A percentile compares a stretch with the other conserved stretches of the same genome.
phyloP scores from a whole-genome alignment of 1,140 invertebrate genomes.

The Cydia pomonella region DNA sequence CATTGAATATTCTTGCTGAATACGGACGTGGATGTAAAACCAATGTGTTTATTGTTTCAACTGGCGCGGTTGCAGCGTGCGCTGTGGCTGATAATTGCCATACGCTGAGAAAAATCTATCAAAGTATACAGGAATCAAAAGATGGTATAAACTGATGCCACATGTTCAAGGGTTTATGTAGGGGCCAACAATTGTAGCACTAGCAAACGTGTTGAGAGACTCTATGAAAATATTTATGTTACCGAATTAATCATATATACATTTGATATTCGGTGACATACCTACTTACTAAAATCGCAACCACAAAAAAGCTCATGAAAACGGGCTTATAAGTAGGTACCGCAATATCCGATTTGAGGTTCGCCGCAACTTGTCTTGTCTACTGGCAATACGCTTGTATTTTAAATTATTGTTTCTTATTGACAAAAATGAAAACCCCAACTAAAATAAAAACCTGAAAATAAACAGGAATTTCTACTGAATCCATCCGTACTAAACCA shows the following conservation, averaged over 20 bases:
- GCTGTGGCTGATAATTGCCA: conserved; percentile 35
- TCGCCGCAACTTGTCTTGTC: no score
- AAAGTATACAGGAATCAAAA: conserved; percentile 15
- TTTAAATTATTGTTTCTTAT: no score
- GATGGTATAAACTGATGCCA: conserved; percentile 27
- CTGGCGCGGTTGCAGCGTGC: conserved; percentile 40
- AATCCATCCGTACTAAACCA: no score
- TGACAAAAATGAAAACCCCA: no score
- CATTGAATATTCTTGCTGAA: neutral
- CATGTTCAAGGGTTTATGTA: conserved; percentile 2
- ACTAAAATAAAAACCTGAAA: no score
- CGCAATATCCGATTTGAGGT: no score
- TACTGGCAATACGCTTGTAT: no score
- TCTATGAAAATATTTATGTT: neutral
- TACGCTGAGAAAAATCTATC: conserved; percentile 30
- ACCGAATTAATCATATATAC: neutral
- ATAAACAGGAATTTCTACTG: no score
- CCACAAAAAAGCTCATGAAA: no score
- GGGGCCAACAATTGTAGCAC: neutral
- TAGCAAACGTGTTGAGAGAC: neutral
- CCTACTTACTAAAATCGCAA: no score
- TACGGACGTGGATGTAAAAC: neutral
- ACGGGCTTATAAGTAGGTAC: no score
- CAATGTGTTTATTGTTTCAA: conserved; percentile 50
- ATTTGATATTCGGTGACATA: neutral